These are phyloP conservation scores for Nephila pilipes DNA, from an alignment of 1,140 invertebrate genomes.

Conservation along the genomic window DNA sequence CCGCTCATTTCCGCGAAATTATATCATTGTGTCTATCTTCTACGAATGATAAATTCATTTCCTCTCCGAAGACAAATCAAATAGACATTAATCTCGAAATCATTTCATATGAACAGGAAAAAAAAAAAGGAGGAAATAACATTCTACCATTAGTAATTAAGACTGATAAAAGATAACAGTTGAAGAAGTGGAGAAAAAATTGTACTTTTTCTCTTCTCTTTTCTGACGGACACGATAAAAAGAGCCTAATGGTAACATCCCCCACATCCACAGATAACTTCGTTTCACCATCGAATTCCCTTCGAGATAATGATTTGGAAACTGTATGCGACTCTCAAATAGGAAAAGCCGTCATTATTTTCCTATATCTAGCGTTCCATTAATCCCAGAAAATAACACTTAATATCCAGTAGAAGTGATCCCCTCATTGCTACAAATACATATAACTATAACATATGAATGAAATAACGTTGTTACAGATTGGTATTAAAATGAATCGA, in stretches of 20 bases:
- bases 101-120: too few species aligned
- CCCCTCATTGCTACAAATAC: too few species aligned
- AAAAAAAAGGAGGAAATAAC: neutral
- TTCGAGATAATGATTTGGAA: constrained; percentile 43
- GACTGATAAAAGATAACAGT: neutral
- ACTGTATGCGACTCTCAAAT: constrained; percentile 10
- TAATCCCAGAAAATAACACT: neutral
- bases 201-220: neutral
- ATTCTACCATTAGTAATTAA: neutral
- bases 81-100: neutral
- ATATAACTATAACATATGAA: too few species aligned
- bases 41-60: neutral
- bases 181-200: too few species aligned
- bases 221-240: neutral
- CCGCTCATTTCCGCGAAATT: too few species aligned
- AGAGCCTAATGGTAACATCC: constrained; percentile 15
- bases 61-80: neutral
- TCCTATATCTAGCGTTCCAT: constrained; percentile 9
- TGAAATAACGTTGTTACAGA: too few species aligned
- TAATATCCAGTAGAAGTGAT: neutral
- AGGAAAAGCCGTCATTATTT: constrained; percentile 20
- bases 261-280: neutral
- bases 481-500: too few species aligned
- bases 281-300: constrained; percentile 38
- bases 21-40: neutral